These are phyloP conservation scores for Hypanus sabinus DNA, from an alignment of 2,113 vertebrate species.

Conservation along the genomic window DNA sequence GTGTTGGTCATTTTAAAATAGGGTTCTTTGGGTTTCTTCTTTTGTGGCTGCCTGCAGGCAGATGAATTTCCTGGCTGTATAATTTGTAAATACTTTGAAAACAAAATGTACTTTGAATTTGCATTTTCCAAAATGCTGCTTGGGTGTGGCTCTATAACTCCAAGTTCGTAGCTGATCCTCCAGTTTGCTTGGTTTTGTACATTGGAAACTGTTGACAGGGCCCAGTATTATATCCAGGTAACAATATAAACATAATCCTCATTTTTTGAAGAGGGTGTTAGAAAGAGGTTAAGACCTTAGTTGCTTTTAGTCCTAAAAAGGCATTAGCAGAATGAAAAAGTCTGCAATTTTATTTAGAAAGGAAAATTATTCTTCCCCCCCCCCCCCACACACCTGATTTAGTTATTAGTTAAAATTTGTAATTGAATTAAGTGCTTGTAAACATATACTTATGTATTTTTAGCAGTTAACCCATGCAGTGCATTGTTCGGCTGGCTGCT, in stretches of 20 bases:
- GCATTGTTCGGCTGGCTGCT: not conserved
- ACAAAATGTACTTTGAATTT: too few relatives aligned
- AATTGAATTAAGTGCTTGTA: not conserved
- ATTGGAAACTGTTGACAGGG: not conserved
- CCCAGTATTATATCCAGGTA: too few relatives aligned
- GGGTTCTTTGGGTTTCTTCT: too few relatives aligned
- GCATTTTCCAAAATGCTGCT: not conserved
- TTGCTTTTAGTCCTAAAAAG: too few relatives aligned
- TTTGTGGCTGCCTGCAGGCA: too few relatives aligned
- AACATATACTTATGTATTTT: not conserved
- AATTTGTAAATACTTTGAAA: too few relatives aligned
- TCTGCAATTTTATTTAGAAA: not conserved
- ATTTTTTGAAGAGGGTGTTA: not conserved
- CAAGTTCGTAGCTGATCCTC: not conserved
- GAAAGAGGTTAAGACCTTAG: not conserved
- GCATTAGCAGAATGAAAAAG: too few relatives aligned
- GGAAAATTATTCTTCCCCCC: not conserved
- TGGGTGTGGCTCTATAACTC: not conserved
- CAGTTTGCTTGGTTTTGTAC: not conserved
- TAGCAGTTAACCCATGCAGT: not conserved
- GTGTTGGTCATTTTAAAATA: too few relatives aligned
- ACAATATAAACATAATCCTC: too few relatives aligned
- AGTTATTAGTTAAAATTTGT: too few relatives aligned
- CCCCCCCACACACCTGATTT: too few relatives aligned
- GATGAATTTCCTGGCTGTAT: too few relatives aligned